A percentile compares a stretch with the other conserved stretches of the same genome.
phyloP scores from a whole-genome alignment of 2,888 invertebrate species.

The Apamea anceps region DNA sequence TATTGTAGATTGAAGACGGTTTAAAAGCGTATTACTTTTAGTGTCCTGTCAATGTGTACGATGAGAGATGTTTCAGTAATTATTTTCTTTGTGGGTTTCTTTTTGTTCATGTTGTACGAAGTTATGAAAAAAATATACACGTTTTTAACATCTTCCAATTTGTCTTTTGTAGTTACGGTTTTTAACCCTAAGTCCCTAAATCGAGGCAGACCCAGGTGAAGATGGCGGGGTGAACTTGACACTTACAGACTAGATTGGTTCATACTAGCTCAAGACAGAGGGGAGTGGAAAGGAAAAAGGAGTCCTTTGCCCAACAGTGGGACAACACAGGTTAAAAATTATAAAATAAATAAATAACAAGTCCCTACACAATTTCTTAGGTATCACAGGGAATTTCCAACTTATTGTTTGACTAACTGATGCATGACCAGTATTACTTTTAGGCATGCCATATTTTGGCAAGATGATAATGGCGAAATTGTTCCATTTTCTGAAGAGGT shows the following conservation, averaged over 20 bases:
- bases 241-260: too few species aligned
- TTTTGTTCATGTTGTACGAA: neutral
- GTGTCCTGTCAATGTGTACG: slow-evolving; percentile 48
- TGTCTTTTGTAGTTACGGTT: neutral
- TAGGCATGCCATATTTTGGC: neutral
- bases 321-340: too few species aligned
- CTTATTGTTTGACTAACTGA: neutral
- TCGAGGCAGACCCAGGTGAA: too few species aligned
- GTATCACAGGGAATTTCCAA: neutral
- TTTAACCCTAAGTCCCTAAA: too few species aligned
- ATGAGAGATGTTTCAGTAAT: slow-evolving; percentile 60
- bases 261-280: too few species aligned
- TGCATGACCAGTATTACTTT: neutral
- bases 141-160: neutral
- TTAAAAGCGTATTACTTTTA: slow-evolving; percentile 62
- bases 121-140: slow-evolving; percentile 13
- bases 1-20: slow-evolving; percentile 68
- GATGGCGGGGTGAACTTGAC: too few species aligned
- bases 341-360: too few species aligned
- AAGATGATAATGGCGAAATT: neutral
- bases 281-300: too few species aligned
- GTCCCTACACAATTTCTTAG: neutral
- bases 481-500: neutral
- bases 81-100: slow-evolving; percentile 38
- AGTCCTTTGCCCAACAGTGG: too few species aligned